A percentile compares a stretch with the other conserved stretches of the same genome.
phyloP scores from a whole-genome alignment of 23 tunicate species.

The Trididemnum clinides region DNA sequence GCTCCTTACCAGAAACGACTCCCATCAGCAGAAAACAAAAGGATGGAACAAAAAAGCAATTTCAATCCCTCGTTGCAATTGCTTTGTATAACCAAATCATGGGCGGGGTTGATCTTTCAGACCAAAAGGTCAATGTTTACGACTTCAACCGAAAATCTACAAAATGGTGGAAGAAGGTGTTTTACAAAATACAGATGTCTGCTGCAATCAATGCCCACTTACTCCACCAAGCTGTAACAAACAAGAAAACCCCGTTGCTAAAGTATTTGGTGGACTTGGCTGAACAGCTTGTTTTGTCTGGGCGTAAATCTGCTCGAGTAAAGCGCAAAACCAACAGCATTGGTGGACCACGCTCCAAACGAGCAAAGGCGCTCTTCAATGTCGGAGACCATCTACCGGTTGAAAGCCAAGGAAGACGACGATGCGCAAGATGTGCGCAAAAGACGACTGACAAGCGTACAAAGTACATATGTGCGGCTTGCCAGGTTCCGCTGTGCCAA shows the following conservation, averaged over 20 bases:
- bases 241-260: slow-evolving; percentile 2
- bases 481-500: slow-evolving; percentile 22
- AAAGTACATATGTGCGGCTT: slow-evolving; percentile 6
- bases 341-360: no score
- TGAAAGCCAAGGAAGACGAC: slow-evolving; percentile 24
- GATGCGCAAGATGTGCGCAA: slow-evolving; percentile 25
- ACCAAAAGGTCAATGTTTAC: slow-evolving; percentile 24
- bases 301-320: slow-evolving; percentile 17
- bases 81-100: slow-evolving; percentile 19
- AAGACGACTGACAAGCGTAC: slow-evolving; percentile 23
- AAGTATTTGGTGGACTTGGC: slow-evolving; percentile 17
- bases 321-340: slow-evolving; percentile 12
- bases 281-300: slow-evolving; percentile 26
- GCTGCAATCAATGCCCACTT: slow-evolving; percentile 19
- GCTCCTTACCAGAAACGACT: slow-evolving; percentile 4
- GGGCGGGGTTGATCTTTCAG: slow-evolving; percentile 22
- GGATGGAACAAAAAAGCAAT: slow-evolving; percentile 17
- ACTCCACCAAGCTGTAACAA: not conserved
- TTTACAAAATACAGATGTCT: slow-evolving; percentile 15
- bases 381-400: slow-evolving; percentile 14
- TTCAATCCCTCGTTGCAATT: slow-evolving; percentile 19
- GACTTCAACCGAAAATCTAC: slow-evolving; percentile 13
- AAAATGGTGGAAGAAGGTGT: slow-evolving; percentile 24
- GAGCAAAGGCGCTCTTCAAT: not conserved
- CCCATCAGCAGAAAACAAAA: slow-evolving; percentile 9